A percentile compares a stretch with the other conserved stretches of the same genome.
Evolutionary conservation across 2,113 vertebrate species (phyloP).

Genomic region (Manacus vitellinus): DNA sequence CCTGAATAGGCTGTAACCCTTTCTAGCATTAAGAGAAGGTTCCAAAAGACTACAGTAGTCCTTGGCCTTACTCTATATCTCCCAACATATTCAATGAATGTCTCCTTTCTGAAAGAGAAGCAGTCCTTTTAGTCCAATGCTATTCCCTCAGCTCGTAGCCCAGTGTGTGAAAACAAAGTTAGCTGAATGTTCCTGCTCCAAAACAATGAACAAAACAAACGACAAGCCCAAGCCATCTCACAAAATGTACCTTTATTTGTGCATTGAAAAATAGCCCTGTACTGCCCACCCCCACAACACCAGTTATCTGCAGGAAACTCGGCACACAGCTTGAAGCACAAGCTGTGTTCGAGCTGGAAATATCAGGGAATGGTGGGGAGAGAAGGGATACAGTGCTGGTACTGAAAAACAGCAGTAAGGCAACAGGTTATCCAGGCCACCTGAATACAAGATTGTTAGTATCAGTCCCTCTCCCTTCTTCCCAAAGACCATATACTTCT

Average conservation of each 20-base stretch:
- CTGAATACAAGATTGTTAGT: not conserved
- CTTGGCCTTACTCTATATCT: not conserved
- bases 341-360: not conserved
- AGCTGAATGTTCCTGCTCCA: not conserved
- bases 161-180: not conserved
- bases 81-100: not conserved
- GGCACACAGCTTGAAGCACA: not conserved
- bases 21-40: not conserved
- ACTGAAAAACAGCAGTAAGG: not conserved
- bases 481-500: not conserved
- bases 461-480: not conserved
- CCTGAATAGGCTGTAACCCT: not conserved
- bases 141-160: not conserved
- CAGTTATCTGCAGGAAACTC: not conserved
- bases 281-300: not conserved
- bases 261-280: not conserved
- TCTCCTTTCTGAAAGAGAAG: not conserved
- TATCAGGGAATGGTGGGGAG: not conserved
- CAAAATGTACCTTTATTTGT: slow-evolving; percentile 50
- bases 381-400: not conserved
- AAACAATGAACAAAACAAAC: not conserved
- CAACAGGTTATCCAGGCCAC: not conserved
- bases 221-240: not conserved
- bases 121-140: not conserved
- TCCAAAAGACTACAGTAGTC: not conserved